phyloP scores from a whole-genome alignment of 2,888 invertebrate genomes.

The Automeris io region DNA sequence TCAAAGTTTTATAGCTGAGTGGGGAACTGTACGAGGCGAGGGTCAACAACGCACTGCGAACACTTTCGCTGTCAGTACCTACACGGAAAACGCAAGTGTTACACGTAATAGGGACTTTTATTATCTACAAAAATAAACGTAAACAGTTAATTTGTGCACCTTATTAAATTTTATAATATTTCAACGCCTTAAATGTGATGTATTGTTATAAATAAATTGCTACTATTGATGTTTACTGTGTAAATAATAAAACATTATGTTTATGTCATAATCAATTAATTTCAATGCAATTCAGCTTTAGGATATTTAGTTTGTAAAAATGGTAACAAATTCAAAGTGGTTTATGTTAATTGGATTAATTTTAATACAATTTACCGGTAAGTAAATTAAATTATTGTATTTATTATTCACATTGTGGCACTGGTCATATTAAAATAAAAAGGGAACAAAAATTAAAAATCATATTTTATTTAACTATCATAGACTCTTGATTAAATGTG shows the following conservation, averaged over 20 bases:
- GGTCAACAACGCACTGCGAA: conserved; percentile 34
- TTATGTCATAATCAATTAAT: too few species aligned
- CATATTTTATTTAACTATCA: too few species aligned
- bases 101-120: conserved; percentile 31
- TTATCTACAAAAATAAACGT: conserved; percentile 2
- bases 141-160: conserved; percentile 3
- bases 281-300: too few species aligned
- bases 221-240: too few species aligned
- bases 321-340: conserved; percentile 55
- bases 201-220: too few species aligned
- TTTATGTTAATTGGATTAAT: conserved; percentile 58
- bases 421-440: too few species aligned
- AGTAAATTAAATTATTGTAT: conserved; percentile 16
- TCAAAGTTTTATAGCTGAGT: conserved; percentile 20
- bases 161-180: too few species aligned
- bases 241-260: too few species aligned
- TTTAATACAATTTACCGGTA: conserved; percentile 53
- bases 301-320: conserved; percentile 21
- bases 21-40: conserved; percentile 33
- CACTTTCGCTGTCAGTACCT: conserved; percentile 65
- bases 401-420: background rate
- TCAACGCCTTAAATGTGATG: too few species aligned
- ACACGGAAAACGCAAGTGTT: conserved; percentile 36
- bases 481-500: too few species aligned
- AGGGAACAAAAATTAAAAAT: too few species aligned